These are phyloP conservation scores for Tridacna gigas DNA, from an alignment of 2,888 invertebrate species.

Conservation along the genomic window DNA sequence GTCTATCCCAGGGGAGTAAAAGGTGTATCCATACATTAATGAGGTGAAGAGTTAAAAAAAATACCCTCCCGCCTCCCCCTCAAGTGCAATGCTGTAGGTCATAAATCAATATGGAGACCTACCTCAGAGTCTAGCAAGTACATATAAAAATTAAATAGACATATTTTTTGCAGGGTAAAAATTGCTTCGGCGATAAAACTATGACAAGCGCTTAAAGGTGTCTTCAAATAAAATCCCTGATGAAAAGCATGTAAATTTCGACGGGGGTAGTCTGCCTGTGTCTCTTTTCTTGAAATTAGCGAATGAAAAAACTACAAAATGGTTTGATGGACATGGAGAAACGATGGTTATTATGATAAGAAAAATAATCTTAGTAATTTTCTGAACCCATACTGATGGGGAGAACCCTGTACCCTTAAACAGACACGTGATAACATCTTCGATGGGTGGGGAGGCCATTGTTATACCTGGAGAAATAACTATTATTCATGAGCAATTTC, in stretches of 20 bases:
- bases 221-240: constrained; percentile 53
- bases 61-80: neutral
- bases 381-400: constrained; percentile 18
- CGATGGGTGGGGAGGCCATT: too few species aligned
- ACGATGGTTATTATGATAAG: constrained; percentile 53
- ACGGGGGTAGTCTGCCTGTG: neutral
- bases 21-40: too few species aligned
- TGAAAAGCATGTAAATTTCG: constrained; percentile 56
- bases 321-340: constrained; percentile 58
- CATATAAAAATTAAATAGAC: constrained; percentile 60
- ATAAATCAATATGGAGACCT: constrained; percentile 62
- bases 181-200: constrained; percentile 53
- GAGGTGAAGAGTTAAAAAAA: too few species aligned
- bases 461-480: too few species aligned
- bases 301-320: constrained; percentile 10
- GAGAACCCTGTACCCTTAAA: too few species aligned
- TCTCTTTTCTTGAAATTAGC: neutral
- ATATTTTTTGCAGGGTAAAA: constrained; percentile 53
- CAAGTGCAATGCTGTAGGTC: constrained; percentile 34
- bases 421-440: too few species aligned
- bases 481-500: too few species aligned
- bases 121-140: constrained; percentile 57
- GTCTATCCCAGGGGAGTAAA: too few species aligned
- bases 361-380: constrained; percentile 45
- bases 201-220: constrained; percentile 59